Percentiles rank a stretch among this genome's conserved stretches.
These are phyloP conservation scores for Drosophila takahashii DNA, from an alignment of 1,140 invertebrate species.

Conservation along the genomic window DNA sequence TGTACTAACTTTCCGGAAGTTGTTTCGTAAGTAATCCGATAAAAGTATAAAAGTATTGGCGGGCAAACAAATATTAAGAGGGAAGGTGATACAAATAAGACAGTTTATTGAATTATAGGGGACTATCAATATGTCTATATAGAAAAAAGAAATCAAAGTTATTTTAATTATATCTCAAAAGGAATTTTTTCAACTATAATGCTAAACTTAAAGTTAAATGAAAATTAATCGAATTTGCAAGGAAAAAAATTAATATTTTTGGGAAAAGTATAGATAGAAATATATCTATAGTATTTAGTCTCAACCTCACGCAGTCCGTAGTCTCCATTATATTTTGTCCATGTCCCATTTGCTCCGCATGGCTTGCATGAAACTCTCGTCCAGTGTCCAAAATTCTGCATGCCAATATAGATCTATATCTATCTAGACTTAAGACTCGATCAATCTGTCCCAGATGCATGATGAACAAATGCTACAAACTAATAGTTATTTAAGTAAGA, in stretches of 20 bases:
- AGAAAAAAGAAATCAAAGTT: too few relatives aligned
- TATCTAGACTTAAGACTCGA: constrained; percentile 5
- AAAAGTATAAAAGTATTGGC: neutral
- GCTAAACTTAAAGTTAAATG: too few relatives aligned
- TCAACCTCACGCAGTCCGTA: constrained; percentile 6
- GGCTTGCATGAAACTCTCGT: constrained; percentile 66
- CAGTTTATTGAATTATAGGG: neutral
- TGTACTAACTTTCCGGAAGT: constrained; percentile 9
- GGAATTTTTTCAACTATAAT: too few relatives aligned
- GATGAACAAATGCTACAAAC: constrained; percentile 8
- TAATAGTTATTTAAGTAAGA: neutral
- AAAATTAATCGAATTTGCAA: too few relatives aligned
- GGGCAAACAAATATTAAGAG: neutral
- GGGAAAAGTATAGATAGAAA: too few relatives aligned
- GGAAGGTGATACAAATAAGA: neutral
- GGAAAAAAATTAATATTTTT: too few relatives aligned
- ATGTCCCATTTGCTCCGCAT: constrained; percentile 51
- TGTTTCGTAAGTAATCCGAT: constrained; percentile 21
- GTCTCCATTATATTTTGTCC: constrained; percentile 40
- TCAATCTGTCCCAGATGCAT: constrained; percentile 27
- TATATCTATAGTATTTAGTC: too few relatives aligned
- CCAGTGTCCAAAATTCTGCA: constrained; percentile 50
- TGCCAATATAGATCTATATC: constrained; percentile 21
- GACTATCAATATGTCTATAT: too few relatives aligned
- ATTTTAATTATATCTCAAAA: too few relatives aligned